These are phyloP conservation scores for Arge pagana DNA, from an alignment of 2,888 invertebrate species.

Conservation along the genomic window DNA sequence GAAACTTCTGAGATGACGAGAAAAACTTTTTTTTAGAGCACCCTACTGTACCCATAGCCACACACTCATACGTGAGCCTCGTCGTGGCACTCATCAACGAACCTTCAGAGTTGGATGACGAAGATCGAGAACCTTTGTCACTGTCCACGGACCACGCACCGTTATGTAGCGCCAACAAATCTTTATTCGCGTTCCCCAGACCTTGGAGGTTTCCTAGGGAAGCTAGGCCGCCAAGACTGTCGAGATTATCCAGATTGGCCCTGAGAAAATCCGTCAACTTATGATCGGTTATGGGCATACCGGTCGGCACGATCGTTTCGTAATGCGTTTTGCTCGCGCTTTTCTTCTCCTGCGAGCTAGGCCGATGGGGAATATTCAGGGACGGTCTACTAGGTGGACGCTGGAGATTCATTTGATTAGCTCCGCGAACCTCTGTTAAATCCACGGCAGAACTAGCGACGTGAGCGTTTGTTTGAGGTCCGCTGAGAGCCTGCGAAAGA, in stretches of 20 bases:
- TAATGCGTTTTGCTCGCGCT: slow-evolving; percentile 53
- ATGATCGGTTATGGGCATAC: slow-evolving; percentile 62
- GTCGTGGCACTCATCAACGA: too few species aligned
- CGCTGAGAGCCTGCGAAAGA: slow-evolving; percentile 38
- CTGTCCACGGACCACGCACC: slow-evolving; percentile 64
- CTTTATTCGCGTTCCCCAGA: slow-evolving; percentile 61
- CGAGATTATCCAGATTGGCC: slow-evolving; percentile 73
- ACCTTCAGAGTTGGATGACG: slow-evolving; percentile 54
- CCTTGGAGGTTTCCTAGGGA: slow-evolving; percentile 47
- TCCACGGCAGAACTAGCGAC: slow-evolving; percentile 46
- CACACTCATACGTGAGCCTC: too few species aligned
- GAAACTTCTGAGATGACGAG: too few species aligned
- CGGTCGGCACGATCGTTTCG: slow-evolving; percentile 53
- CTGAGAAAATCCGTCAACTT: slow-evolving; percentile 74
- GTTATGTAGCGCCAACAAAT: slow-evolving; percentile 70
- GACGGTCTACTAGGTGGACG: slow-evolving; percentile 56
- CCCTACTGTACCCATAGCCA: too few species aligned
- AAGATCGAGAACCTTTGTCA: slow-evolving; percentile 48
- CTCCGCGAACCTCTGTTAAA: slow-evolving; percentile 46
- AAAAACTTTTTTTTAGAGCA: too few species aligned
- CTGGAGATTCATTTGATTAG: slow-evolving; percentile 52
- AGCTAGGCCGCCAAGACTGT: slow-evolving; percentile 62
- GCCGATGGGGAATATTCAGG: slow-evolving; percentile 53
- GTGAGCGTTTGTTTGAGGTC: slow-evolving; percentile 46
- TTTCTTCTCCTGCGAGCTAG: slow-evolving; percentile 54